phyloP scores from a whole-genome alignment of 2,888 invertebrate species.

The Encarsia formosa region DNA sequence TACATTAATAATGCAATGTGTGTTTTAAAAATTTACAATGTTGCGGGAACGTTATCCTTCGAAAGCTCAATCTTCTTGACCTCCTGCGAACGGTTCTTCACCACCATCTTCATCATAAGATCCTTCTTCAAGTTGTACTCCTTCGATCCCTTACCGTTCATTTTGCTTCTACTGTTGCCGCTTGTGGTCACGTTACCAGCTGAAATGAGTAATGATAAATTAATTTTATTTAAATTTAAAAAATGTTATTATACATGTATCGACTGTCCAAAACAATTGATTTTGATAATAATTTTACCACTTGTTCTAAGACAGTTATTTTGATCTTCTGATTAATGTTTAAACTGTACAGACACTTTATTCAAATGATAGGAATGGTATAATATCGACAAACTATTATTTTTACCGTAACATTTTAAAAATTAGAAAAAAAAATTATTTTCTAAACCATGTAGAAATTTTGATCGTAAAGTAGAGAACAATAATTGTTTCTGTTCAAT shows the following conservation, averaged over 20 bases:
- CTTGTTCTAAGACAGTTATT: too few species aligned
- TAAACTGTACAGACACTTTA: too few species aligned
- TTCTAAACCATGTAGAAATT: too few species aligned
- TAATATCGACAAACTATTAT: too few species aligned
- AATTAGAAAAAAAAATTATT: too few species aligned
- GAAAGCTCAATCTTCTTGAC: constrained; percentile 5
- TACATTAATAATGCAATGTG: neutral
- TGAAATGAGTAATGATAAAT: constrained; percentile 5
- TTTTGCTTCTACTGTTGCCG: neutral
- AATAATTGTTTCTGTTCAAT: too few species aligned
- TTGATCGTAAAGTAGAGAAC: too few species aligned
- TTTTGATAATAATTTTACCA: too few species aligned
- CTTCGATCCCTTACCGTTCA: constrained; percentile 30
- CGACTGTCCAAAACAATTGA: too few species aligned
- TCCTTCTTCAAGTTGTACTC: constrained; percentile 39
- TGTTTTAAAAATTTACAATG: neutral
- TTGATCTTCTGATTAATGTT: too few species aligned
- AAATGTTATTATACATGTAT: neutral
- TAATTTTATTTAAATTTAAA: neutral
- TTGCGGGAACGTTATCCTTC: constrained; percentile 8
- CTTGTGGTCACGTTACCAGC: neutral
- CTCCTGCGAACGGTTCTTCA: constrained; percentile 5
- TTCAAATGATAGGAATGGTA: too few species aligned
- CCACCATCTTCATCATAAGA: constrained; percentile 5
- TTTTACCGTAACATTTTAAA: too few species aligned